Evolutionary conservation across 2,113 vertebrate species (phyloP), one percentile per base, ranked within the genome.

Genomic region (Synodontis membranacea): DNA sequence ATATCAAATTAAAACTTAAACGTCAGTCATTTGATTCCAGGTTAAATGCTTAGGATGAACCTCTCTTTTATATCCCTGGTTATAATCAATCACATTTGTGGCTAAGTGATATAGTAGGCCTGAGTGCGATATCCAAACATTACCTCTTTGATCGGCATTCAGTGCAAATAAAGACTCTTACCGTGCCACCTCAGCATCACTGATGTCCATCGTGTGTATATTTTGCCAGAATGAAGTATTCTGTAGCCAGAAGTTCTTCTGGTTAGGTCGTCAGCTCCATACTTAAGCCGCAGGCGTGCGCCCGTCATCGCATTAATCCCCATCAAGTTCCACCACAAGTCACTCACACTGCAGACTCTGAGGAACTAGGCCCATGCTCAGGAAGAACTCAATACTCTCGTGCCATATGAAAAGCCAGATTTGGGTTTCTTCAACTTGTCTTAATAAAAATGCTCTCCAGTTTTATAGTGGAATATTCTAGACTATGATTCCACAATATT

Each of bases 301-400:
- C 91, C 94, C 83, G 90, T 93, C 93, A 90, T 92, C 94, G 93
- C 92, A 93, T 93, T 94, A 92, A 94, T 94, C 93, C 93, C 91
- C 92, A 92, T 93, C 91, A 92, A 85, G 91, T 80, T 88, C 82
- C 92, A 92, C 94, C 94, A 87, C 93, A 94, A 92, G 92, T 93
- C 94, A 93, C 88, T 94, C 92, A 93, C 92, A 90, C 89, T 90
- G 89, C 90, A 28, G 54, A 83, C 37, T 56, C 21, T n/a, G 23
- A 31, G 74, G 11, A 88, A 75, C 39, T 60, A 37, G 82, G 52
- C 84, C 48, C 72, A 84, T 82, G 70, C 58, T 66, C n/a, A 83
- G 88, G 90, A 89, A 88, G 88, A 94, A 94, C 39, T 7, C n/a
- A 91, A 95, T 93, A 90, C 79, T 84, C 70, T 44, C 31, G 78